These are phyloP conservation scores for Steinernema khuongi DNA, from an alignment of 1,140 invertebrate genomes.

Conservation along the genomic window DNA sequence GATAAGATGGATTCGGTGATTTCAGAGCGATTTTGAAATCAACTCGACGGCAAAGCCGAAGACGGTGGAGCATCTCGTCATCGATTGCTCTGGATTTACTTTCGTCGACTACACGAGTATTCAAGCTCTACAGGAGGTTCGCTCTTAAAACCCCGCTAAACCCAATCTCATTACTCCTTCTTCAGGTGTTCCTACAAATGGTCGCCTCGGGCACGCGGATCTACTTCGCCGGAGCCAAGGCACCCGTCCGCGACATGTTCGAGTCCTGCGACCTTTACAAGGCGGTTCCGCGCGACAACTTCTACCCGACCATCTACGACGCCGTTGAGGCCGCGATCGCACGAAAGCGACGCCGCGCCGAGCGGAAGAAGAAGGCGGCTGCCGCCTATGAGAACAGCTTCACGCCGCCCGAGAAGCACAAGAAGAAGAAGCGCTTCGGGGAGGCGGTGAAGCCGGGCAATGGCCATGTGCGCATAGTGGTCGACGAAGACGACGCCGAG, in stretches of 20 bases:
- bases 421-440: neutral
- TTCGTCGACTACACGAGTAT: slow-evolving; percentile 50
- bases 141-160: neutral
- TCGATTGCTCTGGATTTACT: slow-evolving; percentile 53
- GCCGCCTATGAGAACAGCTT: slow-evolving; percentile 5
- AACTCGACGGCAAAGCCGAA: slow-evolving; percentile 6
- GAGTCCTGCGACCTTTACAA: slow-evolving; percentile 28
- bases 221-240: slow-evolving; percentile 21
- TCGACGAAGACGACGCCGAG: neutral
- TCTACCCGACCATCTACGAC: slow-evolving; percentile 41
- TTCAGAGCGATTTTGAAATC: slow-evolving; percentile 27
- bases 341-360: neutral
- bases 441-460: neutral
- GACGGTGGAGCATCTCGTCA: slow-evolving; percentile 38
- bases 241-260: slow-evolving; percentile 36
- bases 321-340: slow-evolving; percentile 29
- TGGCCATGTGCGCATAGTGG: neutral
- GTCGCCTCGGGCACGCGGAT: neutral
- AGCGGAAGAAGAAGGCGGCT: slow-evolving; percentile 9
- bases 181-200: slow-evolving; percentile 14
- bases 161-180: neutral
- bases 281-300: slow-evolving; percentile 37
- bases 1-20: slow-evolving; percentile 18
- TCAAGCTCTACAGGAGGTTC: slow-evolving; percentile 28
- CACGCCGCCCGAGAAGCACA: neutral